Conservation (phyloP, 2,113 vertebrate genomes). For the Gavialis gangeticus region DNA sequence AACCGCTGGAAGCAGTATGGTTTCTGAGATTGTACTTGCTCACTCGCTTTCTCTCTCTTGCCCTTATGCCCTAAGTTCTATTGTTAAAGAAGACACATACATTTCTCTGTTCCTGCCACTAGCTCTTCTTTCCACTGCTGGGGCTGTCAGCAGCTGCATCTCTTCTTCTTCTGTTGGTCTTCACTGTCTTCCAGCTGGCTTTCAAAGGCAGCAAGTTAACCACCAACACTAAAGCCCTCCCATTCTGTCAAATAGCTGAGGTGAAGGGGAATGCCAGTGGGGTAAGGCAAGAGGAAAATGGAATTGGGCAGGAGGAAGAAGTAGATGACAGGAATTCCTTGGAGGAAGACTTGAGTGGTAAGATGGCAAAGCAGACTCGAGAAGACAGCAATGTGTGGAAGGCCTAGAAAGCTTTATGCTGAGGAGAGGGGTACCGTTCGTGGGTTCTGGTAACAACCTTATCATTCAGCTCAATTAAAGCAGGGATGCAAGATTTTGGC, state of each 20-base stretch:
- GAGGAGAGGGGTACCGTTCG: neutral
- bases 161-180: neutral
- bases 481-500: neutral
- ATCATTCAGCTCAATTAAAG: neutral
- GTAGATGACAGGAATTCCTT: neutral
- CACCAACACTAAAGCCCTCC: neutral
- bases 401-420: neutral
- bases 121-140: neutral
- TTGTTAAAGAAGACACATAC: neutral
- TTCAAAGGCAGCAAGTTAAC: conserved; percentile 11
- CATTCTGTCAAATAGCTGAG: conserved; percentile 21
- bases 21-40: neutral
- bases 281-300: neutral
- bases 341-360: neutral
- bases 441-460: neutral
- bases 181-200: neutral
- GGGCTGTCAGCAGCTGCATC: fast-evolving
- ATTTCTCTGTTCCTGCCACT: neutral
- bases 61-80: neutral
- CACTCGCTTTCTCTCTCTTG: too few species aligned
- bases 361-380: neutral
- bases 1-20: neutral
- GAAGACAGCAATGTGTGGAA: neutral
- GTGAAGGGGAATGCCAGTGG: neutral
- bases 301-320: neutral